Base-by-base conservation (phyloP, 92 coral and sea anemone species). In the Palythoa grandis region DNA sequence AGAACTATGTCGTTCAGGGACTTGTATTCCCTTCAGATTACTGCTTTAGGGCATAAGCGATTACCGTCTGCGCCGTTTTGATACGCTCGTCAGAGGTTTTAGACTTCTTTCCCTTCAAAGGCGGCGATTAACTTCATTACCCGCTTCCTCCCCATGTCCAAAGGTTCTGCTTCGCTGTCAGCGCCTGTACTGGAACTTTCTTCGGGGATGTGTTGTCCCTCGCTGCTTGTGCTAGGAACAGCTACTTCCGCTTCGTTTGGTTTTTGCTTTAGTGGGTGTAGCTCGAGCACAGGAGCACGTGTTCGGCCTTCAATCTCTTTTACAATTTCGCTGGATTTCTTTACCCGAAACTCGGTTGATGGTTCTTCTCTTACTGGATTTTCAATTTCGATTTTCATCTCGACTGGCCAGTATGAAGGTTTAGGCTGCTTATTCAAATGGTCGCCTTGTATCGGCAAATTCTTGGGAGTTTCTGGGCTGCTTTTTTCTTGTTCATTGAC, bases 41-140 rank as follows among this genome's bases (percentile, higher is more conserved):
- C n/a, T 57, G 65, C n/a, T 13, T 19, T 57, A 12, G 65, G 15
- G 65, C 47, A 40, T 3, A 3, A 40, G 6, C 6, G 47, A 40
- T 40, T 40, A 3, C 6, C 3, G 6, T 3, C 47, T 40, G 47
- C 47, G 6, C 14, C 17, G 56, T 53, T 52, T 70, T 25, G 82
- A 60, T 67, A 63, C 84, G 40, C 87, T 70, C 40, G 82, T 48
- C 14, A 74, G 87, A 16, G n/a, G n/a, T 69, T n/a, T 67, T n/a
- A 53, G 15, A 68, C 70, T 48, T 83, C 86, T 76, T 87, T 82
- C 35, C 91, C 93, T 70, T 94, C 93, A 84, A 94, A 94, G 24
- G 98, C 95, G 6, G 95, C 94, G 11, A 94, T 94, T 52, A 94
- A 84, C 70, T 85, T 92, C 82, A 89, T 17, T 68, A 94, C 88